Evolutionary conservation across 2,113 vertebrate species (phyloP).

Genomic region (Cinclus cinclus): DNA sequence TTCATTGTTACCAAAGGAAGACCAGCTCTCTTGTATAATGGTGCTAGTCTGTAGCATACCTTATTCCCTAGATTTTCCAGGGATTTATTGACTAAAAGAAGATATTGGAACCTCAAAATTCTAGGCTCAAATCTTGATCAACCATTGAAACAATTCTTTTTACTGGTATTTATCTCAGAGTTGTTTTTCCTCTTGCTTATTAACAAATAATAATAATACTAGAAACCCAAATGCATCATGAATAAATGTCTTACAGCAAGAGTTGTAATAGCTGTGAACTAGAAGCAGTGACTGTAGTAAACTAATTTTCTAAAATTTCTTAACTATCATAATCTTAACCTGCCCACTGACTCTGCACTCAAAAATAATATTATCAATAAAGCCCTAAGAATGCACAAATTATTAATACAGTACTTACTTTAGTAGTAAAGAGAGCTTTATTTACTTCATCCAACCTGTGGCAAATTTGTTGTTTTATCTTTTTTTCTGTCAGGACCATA

Average conservation of each 20-base stretch:
- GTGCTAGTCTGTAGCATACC: background rate
- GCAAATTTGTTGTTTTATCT: background rate
- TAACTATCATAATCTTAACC: background rate
- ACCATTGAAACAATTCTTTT: background rate
- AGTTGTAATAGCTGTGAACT: background rate
- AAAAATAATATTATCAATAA: background rate
- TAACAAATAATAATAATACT: background rate
- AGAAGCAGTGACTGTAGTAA: background rate
- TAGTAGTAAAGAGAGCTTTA: background rate
- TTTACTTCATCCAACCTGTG: background rate
- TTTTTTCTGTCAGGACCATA: background rate
- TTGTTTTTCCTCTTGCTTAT: background rate
- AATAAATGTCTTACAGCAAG: background rate
- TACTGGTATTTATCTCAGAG: background rate
- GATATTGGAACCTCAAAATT: background rate
- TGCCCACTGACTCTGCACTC: background rate
- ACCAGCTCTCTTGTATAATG: background rate
- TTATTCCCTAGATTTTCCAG: background rate
- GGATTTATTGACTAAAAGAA: background rate
- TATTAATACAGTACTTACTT: background rate
- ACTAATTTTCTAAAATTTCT: background rate
- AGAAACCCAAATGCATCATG: rapidly evolving
- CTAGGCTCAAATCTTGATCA: background rate
- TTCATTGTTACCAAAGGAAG: background rate
- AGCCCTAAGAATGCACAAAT: background rate